Conservation (phyloP, 2,113 vertebrate species). For the Lepisosteus osseus region DNA sequence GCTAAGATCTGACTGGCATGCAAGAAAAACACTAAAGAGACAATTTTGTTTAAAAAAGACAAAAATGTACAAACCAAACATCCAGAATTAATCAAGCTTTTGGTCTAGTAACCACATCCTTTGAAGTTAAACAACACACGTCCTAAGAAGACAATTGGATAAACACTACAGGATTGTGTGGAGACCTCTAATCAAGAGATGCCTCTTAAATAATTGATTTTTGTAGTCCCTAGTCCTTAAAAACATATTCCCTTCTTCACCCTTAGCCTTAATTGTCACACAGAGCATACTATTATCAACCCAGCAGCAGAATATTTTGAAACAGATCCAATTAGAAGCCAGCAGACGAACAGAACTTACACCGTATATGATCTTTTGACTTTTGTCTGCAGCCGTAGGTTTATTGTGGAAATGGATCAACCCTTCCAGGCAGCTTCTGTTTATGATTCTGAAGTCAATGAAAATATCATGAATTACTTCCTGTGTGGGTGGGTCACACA, state of each 20-base stretch:
- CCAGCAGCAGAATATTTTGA: neutral
- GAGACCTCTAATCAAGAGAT: slow-evolving; percentile 1
- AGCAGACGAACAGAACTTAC: neutral
- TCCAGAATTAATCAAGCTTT: no score
- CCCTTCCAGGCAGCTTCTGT: neutral
- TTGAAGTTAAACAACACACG: no score
- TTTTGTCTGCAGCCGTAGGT: neutral
- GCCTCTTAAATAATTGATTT: slow-evolving; percentile 9
- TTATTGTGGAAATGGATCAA: neutral
- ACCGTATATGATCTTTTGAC: neutral
- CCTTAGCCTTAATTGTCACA: neutral
- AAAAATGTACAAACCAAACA: no score
- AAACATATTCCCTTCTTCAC: slow-evolving; percentile 3
- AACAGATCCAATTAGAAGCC: slow-evolving; percentile 5
- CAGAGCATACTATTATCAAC: neutral
- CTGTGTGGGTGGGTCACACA: neutral
- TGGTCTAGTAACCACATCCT: no score
- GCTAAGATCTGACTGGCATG: neutral
- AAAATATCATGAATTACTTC: neutral
- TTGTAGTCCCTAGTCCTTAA: neutral
- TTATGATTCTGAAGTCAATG: neutral
- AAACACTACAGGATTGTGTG: neutral
- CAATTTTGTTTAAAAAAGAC: no score
- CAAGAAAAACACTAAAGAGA: neutral
- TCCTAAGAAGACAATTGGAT: neutral